Conservation (phyloP, 2,797 vertebrate species). For the Epinephelus coioides region DNA sequence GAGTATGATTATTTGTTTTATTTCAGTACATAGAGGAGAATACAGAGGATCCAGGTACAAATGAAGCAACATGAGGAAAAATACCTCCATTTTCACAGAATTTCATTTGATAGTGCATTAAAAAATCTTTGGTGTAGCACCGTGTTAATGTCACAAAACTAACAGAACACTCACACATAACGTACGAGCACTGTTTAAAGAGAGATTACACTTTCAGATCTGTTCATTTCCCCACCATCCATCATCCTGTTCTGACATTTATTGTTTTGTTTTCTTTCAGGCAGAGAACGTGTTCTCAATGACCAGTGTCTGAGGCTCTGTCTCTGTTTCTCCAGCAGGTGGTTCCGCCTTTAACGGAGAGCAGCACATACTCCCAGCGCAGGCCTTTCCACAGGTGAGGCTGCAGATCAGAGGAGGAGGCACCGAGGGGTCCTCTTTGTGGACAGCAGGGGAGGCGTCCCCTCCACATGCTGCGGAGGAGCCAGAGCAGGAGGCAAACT, state of each 20-base stretch:
- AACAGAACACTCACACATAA: slow-evolving; percentile 5
- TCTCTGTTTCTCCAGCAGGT: slow-evolving; percentile 51
- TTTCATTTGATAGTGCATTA: slow-evolving; percentile 1
- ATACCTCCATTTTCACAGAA: neutral
- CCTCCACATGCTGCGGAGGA: neutral
- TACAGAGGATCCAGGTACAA: slow-evolving; percentile 20
- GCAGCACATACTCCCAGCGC: slow-evolving; percentile 82
- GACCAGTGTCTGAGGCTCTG: slow-evolving; percentile 63
- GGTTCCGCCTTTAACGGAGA: slow-evolving; percentile 48
- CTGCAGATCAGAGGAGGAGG: slow-evolving; percentile 62
- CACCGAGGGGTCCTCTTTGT: slow-evolving; percentile 19
- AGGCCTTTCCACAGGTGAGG: slow-evolving; percentile 77
- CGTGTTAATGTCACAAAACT: slow-evolving; percentile 35
- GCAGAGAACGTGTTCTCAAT: slow-evolving; percentile 77
- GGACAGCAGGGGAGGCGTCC: slow-evolving; percentile 18
- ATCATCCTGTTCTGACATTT: neutral
- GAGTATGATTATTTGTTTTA: slow-evolving; percentile 10
- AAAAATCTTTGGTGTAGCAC: slow-evolving; percentile 40
- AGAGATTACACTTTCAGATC: slow-evolving; percentile 1
- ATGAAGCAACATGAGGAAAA: neutral
- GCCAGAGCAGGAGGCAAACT: slow-evolving; percentile 62
- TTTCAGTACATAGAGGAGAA: neutral
- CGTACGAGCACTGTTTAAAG: neutral
- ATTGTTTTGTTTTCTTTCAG: neutral
- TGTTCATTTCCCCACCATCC: neutral